Conservation (phyloP, 2,888 invertebrate genomes). For the Ormyrus pomaceus region DNA sequence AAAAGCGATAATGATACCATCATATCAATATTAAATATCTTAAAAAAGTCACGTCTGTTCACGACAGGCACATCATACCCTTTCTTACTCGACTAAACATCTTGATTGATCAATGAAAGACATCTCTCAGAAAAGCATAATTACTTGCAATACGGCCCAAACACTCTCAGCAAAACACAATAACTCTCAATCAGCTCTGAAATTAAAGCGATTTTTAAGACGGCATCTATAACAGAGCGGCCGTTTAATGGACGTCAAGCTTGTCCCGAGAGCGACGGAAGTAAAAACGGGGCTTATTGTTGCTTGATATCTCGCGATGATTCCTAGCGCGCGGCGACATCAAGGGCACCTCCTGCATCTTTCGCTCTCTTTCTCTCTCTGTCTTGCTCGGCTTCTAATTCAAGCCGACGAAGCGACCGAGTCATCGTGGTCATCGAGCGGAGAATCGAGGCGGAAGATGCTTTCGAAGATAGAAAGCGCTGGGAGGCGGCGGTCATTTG, state of each 20-base stretch:
- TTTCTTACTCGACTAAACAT: no score
- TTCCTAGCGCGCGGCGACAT: conserved; percentile 60
- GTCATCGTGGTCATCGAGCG: conserved; percentile 50
- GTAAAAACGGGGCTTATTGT: conserved; percentile 30
- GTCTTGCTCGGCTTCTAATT: conserved; percentile 33
- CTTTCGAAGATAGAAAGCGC: conserved; percentile 14
- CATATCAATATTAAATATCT: no score
- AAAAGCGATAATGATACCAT: no score
- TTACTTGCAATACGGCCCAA: background rate
- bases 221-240: no score
- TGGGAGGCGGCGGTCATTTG: conserved; percentile 21
- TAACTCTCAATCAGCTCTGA: no score
- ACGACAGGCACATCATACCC: no score
- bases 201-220: background rate
- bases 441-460: conserved; percentile 42
- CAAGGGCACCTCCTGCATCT: conserved; percentile 54
- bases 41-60: no score
- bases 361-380: background rate
- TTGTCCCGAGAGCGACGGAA: background rate
- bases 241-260: conserved; percentile 22
- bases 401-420: conserved; percentile 13
- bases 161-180: no score
- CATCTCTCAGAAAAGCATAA: background rate
- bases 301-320: conserved; percentile 58
- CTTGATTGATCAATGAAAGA: no score